Evolutionary conservation across 2,797 vertebrate species (phyloP), one percentile per base, ranked within the genome.

Genomic region (Cichlasoma orientale): DNA sequence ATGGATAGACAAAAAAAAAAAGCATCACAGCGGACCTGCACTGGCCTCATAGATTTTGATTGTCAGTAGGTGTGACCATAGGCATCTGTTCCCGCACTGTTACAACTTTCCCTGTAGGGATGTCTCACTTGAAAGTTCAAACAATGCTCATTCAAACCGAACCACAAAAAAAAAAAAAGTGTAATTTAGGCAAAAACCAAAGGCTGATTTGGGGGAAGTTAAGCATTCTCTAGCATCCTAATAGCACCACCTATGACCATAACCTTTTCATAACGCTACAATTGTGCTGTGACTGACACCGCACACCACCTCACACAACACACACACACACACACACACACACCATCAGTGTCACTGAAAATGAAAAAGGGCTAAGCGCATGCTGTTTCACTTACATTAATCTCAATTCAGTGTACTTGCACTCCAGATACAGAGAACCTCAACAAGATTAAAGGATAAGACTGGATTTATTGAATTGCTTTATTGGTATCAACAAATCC

Each of bases 381-480:
- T 6, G 31, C 29, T 27, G 44, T 81, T 86, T 72, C 38, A 77
- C 38, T 54, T 18, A 55, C 27, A 72, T 47, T 19, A 6, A 55
- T 59, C 68, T 75, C 4, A 56, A 57, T 31, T 55, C 9, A 38
- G 4, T 70, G 33, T 19, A 59, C 14, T 38, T 61, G 5, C 6
- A 25, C 36, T 72, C 29, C 27, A 77, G n/a, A 72, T 13, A 38
- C 23, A 50, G 19, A 72, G 18, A 54, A 54, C 29, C 3, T 10
- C 13, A 57, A 74, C 33, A 58, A 70, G n/a, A 80, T 77, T 19
- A 44, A 58, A 53, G 27, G 74, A 70, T 57, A 56, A 27, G 33
- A n/a, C 18, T 75, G 58, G 59, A 55, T 69, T 63, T 53, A 61
- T 72, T 53, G 21, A 5, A 29, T 61, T 9, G 14, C 75, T 73